Conservation (phyloP, 23 tunicate genomes). For the Trididemnum clinides region DNA sequence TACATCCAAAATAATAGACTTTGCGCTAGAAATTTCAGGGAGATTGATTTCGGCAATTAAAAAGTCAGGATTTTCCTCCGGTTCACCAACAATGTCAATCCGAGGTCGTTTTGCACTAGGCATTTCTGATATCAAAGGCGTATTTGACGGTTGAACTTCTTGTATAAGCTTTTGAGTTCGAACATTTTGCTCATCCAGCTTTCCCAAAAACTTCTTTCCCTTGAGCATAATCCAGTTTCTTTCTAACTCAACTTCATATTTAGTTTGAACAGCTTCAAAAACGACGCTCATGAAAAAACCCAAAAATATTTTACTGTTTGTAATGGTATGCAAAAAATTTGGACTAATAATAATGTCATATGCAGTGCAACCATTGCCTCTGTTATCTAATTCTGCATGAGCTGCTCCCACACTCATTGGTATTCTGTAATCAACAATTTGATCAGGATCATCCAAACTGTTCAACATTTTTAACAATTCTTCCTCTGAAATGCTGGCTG, state of each 20-base stretch:
- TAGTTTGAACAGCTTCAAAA: conserved; percentile 61
- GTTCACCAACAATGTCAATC: conserved; percentile 61
- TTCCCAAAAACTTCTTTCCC: conserved; percentile 79
- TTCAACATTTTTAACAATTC: conserved; percentile 64
- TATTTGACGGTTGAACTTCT: conserved; percentile 50
- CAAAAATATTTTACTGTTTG: conserved; percentile 65
- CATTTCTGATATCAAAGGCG: conserved; percentile 10
- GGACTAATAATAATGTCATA: conserved; percentile 89
- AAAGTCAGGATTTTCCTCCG: conserved; percentile 64
- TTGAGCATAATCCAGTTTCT: conserved; percentile 79
- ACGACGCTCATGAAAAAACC: conserved; percentile 95
- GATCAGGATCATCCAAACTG: conserved; percentile 58
- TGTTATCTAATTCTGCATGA: conserved; percentile 87
- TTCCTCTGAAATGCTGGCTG: conserved; percentile 67
- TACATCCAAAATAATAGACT: conserved; percentile 71
- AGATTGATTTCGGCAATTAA: conserved; percentile 80
- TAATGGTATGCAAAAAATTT: conserved; percentile 54
- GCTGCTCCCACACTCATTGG: conserved; percentile 94
- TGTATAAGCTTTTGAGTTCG: conserved; percentile 71
- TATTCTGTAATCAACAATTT: conserved; percentile 74
- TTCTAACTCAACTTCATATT: conserved; percentile 69
- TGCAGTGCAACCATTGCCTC: conserved; percentile 77
- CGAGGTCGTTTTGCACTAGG: conserved; percentile 50
- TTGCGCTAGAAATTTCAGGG: conserved; percentile 54
- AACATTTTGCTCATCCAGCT: conserved; percentile 64